Percentiles rank a stretch among this genome's conserved stretches.
Evolutionary conservation across 2,888 invertebrate species (phyloP).

Genomic region (Lutraria lutraria): DNA sequence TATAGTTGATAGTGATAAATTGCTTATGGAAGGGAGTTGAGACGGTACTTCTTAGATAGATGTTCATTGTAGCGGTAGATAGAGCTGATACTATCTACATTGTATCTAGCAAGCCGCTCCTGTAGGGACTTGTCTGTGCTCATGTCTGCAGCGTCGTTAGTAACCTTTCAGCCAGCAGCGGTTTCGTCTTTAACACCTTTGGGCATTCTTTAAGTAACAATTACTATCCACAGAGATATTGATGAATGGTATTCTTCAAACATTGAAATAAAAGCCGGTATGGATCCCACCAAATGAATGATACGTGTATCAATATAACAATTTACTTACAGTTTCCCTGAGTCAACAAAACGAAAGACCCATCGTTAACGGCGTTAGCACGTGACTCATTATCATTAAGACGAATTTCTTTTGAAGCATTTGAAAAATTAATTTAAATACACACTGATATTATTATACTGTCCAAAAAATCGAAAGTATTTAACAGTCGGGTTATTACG

Average conservation of each 20-base stretch:
- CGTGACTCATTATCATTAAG: constrained; percentile 34
- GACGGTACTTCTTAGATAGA: neutral
- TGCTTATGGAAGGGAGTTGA: neutral
- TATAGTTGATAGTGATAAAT: neutral
- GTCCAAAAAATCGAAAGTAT: constrained; percentile 37
- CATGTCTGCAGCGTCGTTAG: neutral
- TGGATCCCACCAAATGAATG: constrained; percentile 14
- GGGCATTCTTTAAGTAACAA: neutral
- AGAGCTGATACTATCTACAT: neutral
- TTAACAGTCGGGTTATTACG: neutral
- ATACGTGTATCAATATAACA: constrained; percentile 35
- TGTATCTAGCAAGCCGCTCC: neutral
- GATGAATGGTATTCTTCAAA: constrained; percentile 30
- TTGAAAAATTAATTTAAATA: constrained; percentile 39
- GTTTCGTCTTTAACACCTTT: neutral
- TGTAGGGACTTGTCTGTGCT: neutral
- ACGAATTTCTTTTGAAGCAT: constrained; percentile 34
- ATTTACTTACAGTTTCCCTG: constrained; percentile 26
- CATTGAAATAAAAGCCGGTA: neutral
- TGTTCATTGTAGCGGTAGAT: neutral
- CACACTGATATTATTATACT: neutral
- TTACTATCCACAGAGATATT: constrained; percentile 34
- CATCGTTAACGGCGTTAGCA: neutral
- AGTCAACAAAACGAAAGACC: neutral
- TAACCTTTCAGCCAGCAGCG: constrained; percentile 14